These are phyloP conservation scores for Diachasma alloeum DNA, from an alignment of 1,140 invertebrate genomes.

Conservation along the genomic window DNA sequence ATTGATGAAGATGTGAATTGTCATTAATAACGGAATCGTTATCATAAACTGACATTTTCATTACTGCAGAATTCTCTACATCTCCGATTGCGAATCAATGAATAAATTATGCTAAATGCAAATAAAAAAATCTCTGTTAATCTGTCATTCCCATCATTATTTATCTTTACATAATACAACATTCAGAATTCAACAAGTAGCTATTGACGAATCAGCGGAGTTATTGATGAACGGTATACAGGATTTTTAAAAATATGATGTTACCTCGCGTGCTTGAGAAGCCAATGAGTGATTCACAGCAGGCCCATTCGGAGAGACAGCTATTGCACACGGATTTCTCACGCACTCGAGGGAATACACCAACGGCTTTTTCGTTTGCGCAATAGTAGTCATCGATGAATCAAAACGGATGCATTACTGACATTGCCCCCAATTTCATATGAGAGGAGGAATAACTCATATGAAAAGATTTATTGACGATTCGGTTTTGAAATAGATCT, in stretches of 20 bases:
- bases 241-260: not conserved
- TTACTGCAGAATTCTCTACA: too few species aligned
- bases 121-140: not conserved
- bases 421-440: not conserved
- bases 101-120: not conserved
- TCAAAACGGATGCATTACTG: not conserved
- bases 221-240: not conserved
- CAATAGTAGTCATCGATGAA: not conserved
- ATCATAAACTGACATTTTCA: too few species aligned
- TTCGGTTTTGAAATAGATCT: too few species aligned
- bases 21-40: too few species aligned
- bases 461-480: not conserved
- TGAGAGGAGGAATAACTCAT: not conserved
- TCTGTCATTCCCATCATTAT: not conserved
- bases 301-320: constrained; percentile 12
- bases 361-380: not conserved
- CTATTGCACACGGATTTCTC: not conserved
- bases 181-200: not conserved
- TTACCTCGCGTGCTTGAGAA: constrained; percentile 1
- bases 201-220: not conserved
- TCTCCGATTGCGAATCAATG: not conserved
- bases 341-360: not conserved
- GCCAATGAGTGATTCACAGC: constrained; percentile 13
- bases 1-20: too few species aligned
- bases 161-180: not conserved